Base-by-base conservation (phyloP, 2,113 vertebrate species). In the Pelecanus crispus region DNA sequence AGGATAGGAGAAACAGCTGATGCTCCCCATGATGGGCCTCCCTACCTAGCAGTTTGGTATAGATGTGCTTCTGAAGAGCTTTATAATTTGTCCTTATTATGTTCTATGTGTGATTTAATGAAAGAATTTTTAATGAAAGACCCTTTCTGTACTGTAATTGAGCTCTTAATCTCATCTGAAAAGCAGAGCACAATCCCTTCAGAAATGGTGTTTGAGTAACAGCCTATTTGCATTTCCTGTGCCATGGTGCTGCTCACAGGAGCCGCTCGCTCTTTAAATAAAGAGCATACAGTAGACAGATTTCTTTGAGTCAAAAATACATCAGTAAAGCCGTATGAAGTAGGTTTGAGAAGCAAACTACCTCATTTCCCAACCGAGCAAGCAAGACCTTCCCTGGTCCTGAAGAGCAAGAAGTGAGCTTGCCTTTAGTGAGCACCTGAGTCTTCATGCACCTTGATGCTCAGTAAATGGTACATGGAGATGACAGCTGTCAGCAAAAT, bases 111-210 rank as follows among this genome's bases (percentile, higher is more conserved):
- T 86, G 90, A 86, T 91, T 91, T 90, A 90, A 95, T 90, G 90
- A 92, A 59, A 81, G 81, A 59, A 29, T 63, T 50, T 84, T 61
- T 81, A 81, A 81, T 92, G 87, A 95, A 94, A 91, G 70, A 67
- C 70, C 77, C 40, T 95, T 95, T 94, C 85, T 94, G 55, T 67
- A 5, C 88, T 81, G 68, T 96, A 91, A 96, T 91, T 79, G 92
- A 95, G 87, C 87, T 94, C 94, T 93, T 94, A 89, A 94, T 91
- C 90, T 91, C 45, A 28, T 81, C 90, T 93, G 94, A 95, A 91
- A 90, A 91, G 90, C 87, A 45, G 66, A 92, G 62, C 32, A 71
- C 81, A 67, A 79, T 91, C 85, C 59, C 65, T 85, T 81, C 92
- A 84, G 92, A 78, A 72, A 36, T 2, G 22, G 17, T 31, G 44